Base-by-base conservation (phyloP, 2,113 vertebrate species). In the Mesoclemmys tuberculata region DNA sequence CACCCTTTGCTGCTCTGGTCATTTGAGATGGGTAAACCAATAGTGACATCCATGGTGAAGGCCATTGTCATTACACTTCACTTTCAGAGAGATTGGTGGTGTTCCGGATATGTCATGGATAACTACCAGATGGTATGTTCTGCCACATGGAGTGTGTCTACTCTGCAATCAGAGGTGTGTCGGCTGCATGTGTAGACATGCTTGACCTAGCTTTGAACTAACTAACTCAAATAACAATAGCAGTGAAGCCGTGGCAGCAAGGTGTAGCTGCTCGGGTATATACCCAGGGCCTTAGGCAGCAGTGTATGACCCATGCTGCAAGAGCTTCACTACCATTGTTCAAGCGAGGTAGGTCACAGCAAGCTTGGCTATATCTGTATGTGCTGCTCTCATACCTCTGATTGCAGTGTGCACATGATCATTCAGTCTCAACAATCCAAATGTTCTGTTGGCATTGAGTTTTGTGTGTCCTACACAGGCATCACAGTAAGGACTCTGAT, bases 401-500 rank as follows among this genome's bases (percentile, higher is more conserved):
- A 56, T 27, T 56, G 26, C 26, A 27, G 55, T 27, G 55, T 56
- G 55, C 24, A 4, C 26, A 27, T 10, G 1, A 56, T 26, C n/a
- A n/a, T 6, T 9, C 0, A 1, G 5, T 78, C 49, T 12, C 56
- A 4, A 3, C 51, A 74, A 2, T 14, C 80, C 5, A 5, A 0
- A 0, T 10, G 7, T 38, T 85, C 3, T 21, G 68, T 31, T 0
- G 5, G 55, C 26, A 5, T 11, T 31, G 41, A 44, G 18, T 82
- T 55, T 16, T 51, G 12, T 79, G 56, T 12, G 56, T 58, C 61
- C 3, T 44, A 26, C 1, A 2, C 4, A 51, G 51, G 82, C 18
- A 31, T 11, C 0, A 0, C 5, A 35, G 74, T 21, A 84, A 38
- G 35, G 77, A 8, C 0, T 1, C n/a, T n/a, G n/a, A 16, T 31